Base-by-base conservation (phyloP, 2,888 invertebrate genomes). In the Loripinus fragilis region DNA sequence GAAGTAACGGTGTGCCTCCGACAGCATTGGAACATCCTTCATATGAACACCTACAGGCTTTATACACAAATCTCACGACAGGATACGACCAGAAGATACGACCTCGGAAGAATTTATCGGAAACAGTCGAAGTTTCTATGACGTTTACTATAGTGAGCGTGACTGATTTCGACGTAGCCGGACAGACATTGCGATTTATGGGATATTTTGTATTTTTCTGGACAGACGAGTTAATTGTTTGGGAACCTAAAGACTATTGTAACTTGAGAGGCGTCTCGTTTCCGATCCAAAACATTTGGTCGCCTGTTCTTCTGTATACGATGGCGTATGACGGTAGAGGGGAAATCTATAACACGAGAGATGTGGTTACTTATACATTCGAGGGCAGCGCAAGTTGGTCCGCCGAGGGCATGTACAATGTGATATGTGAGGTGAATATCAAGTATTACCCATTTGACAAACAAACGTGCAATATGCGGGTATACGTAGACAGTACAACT, bases 401-500 rank as follows among this genome's bases (percentile, higher is more conserved):
- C 25, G 33, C 33, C 2, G 60, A 33, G 17, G 30, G 33, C 1
- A 60, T 5, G 3, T 60, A 60, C 20, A 17, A 30, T 12, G 3
- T 60, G 1, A 30, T 60, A 7, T 60, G 60, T 33, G 33, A 60
- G 5, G 33, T 60, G 15, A 33, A 60, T 60, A 60, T 33, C 7
- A 60, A 30, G 17, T 60, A 28, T 33, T 60, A 33, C 20, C 60
- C 60, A 2, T 60, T 60, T 60, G 60, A 60, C 33, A 60, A 30
- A 33, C 60, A 60, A 23, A 60, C 60, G 1, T 60, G 60, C 17
- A 8, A 1, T 33, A 60, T 60, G 60, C 10, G 1, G 7, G 2
- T 60, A 2, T 60, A 60, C 17, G 23, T 17, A 17, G 60, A 33
- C n/a, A 20, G 20, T 17, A 33, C 33, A 33, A 5, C 20, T 7